These are phyloP conservation scores for Anastrepha ludens DNA, from an alignment of 1,140 invertebrate genomes.

Conservation along the genomic window DNA sequence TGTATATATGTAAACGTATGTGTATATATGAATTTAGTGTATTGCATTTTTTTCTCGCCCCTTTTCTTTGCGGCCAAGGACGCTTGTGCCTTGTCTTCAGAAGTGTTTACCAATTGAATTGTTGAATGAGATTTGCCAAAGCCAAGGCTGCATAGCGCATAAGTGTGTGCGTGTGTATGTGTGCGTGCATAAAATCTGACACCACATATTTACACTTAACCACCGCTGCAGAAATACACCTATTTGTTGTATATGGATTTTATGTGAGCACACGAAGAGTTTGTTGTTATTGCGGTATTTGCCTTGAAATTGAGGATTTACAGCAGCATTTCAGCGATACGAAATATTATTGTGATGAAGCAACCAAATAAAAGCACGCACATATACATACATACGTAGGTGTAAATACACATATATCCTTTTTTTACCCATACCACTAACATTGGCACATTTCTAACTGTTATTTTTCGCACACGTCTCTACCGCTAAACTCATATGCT, in stretches of 20 bases:
- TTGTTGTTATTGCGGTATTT: conserved; percentile 52
- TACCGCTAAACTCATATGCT: neutral
- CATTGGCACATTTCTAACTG: neutral
- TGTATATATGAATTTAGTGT: neutral
- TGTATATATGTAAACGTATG: neutral
- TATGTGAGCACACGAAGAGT: neutral
- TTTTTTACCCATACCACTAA: too few relatives aligned
- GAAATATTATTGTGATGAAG: conserved; percentile 42
- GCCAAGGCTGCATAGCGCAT: neutral
- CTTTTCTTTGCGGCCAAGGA: neutral
- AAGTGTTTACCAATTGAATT: conserved; percentile 72
- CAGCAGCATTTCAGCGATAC: conserved; percentile 4
- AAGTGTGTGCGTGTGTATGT: neutral
- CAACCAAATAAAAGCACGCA: conserved; percentile 25
- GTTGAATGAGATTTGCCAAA: conserved; percentile 69
- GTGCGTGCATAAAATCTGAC: conserved; percentile 40
- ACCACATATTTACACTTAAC: conserved; percentile 29
- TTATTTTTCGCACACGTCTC: neutral
- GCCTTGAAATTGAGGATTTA: conserved; percentile 41
- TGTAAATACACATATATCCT: neutral
- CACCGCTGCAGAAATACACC: neutral
- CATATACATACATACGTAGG: neutral
- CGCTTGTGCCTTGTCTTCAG: conserved; percentile 57
- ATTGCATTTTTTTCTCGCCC: neutral
- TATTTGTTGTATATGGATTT: conserved; percentile 33